A percentile compares a stretch with the other conserved stretches of the same genome.
phyloP scores from a whole-genome alignment of 2,113 vertebrate species.

The Callionymus lyra region DNA sequence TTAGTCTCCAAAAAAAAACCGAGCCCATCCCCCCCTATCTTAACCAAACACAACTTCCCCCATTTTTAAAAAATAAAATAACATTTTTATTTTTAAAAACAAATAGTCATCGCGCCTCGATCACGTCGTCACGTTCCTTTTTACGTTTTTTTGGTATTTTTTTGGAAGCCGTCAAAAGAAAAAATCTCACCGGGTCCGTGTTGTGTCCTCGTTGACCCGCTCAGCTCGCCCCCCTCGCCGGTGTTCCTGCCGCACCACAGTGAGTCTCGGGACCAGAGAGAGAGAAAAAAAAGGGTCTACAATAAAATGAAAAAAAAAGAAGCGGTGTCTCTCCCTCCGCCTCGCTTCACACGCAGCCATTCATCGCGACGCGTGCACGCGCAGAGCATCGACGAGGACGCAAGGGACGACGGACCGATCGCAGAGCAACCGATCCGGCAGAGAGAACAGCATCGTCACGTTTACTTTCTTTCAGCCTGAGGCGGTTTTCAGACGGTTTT shows the following conservation, averaged over 20 bases:
- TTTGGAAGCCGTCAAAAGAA: not conserved
- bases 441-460: conserved; percentile 4
- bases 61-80: too few relatives aligned
- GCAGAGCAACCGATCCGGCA: conserved; percentile 58
- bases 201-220: conserved; percentile 28
- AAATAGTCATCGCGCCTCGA: too few relatives aligned
- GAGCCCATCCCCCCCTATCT: too few relatives aligned
- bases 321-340: conserved; percentile 47
- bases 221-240: conserved; percentile 55
- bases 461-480: too few relatives aligned
- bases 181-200: conserved; percentile 11
- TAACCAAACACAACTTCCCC: too few relatives aligned
- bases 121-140: too few relatives aligned
- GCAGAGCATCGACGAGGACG: conserved; percentile 34
- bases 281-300: conserved; percentile 28
- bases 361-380: conserved; percentile 65
- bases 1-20: too few relatives aligned
- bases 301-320: conserved; percentile 37
- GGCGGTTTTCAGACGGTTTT: too few relatives aligned
- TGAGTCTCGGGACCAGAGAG: conserved; percentile 45
- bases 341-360: conserved; percentile 73
- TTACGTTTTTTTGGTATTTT: too few relatives aligned
- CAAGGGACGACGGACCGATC: conserved; percentile 49
- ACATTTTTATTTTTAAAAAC: too few relatives aligned
- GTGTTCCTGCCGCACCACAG: conserved; percentile 32